These are phyloP conservation scores for Leptinotarsa rubiginosa DNA, from an alignment of 2,888 invertebrate genomes.

Conservation along the genomic window DNA sequence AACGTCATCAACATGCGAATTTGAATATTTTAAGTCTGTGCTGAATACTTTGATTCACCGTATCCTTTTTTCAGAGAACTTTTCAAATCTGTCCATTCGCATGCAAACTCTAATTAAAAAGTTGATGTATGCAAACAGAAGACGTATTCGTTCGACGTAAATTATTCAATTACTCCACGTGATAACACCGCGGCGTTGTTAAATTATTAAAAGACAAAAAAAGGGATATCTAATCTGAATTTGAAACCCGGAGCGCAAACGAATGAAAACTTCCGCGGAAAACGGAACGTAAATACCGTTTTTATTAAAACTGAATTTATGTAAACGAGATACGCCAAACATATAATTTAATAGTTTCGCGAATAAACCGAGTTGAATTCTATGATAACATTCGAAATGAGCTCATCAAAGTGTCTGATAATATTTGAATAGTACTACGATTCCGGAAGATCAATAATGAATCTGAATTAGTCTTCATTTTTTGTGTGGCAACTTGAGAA, in stretches of 20 bases:
- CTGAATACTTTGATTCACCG: not conserved
- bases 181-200: conserved; percentile 15
- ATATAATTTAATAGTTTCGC: conserved; percentile 9
- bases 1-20: not conserved
- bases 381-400: not conserved
- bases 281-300: conserved; percentile 20
- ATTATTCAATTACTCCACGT: conserved; percentile 19
- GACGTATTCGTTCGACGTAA: conserved; percentile 7
- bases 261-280: conserved; percentile 18
- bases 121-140: conserved; percentile 7
- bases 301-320: conserved; percentile 19
- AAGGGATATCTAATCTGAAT: conserved; percentile 14
- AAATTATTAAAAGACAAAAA: conserved; percentile 18
- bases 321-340: conserved; percentile 7
- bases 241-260: conserved; percentile 10
- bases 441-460: too few relatives aligned
- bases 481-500: too few relatives aligned
- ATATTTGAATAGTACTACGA: too few relatives aligned
- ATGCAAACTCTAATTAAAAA: conserved; percentile 3
- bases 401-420: not conserved
- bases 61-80: not conserved
- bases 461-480: too few relatives aligned
- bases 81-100: not conserved
- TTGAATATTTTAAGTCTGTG: not conserved
- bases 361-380: not conserved